These are phyloP conservation scores for Protaetia brevitarsis DNA, from an alignment of 1,140 invertebrate genomes.

Conservation along the genomic window DNA sequence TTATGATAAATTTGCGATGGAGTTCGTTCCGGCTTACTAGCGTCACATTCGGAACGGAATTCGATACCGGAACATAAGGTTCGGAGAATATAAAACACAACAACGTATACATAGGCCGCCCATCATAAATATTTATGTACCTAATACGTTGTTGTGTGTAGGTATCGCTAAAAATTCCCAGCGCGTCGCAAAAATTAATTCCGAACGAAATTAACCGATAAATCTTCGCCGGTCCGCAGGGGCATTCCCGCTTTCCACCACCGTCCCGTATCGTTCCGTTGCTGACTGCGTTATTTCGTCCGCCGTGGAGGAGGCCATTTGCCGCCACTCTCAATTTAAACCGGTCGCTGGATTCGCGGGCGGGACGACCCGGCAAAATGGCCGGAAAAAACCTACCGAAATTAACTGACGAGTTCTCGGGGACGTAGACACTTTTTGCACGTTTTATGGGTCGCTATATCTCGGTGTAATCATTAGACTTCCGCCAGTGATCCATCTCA, in stretches of 20 bases:
- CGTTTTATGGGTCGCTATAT: neutral
- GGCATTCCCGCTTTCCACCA: neutral
- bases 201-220: conserved; percentile 16
- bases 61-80: too few relatives aligned
- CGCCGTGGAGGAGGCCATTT: neutral
- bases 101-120: neutral
- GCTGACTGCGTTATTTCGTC: neutral
- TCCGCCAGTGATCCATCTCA: too few relatives aligned
- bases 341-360: neutral
- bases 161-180: neutral
- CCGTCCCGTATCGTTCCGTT: neutral
- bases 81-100: neutral
- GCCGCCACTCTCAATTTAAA: neutral
- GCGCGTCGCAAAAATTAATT: conserved; percentile 4
- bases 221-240: neutral
- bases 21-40: too few relatives aligned
- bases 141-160: too few relatives aligned
- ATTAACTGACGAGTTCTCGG: neutral
- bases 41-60: too few relatives aligned
- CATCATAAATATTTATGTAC: neutral
- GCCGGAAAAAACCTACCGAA: neutral
- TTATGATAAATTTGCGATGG: neutral
- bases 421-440: neutral
- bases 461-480: too few relatives aligned
- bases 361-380: neutral